Percentiles rank a stretch among this genome's conserved stretches.
phyloP scores from a whole-genome alignment of 2,797 vertebrate species.

The Amazona ochrocephala region DNA sequence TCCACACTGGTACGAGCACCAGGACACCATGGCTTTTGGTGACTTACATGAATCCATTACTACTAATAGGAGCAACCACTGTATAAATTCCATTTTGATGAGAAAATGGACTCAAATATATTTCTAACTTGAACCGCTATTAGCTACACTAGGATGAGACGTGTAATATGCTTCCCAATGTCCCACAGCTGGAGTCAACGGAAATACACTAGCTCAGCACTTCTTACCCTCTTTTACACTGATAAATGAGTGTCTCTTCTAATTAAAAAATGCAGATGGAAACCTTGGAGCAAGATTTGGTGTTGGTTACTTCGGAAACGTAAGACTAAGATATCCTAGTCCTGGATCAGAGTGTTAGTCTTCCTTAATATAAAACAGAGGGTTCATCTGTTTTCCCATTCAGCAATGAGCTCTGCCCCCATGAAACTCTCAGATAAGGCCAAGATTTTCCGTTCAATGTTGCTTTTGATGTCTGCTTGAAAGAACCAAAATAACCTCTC shows the following conservation, averaged over 20 bases:
- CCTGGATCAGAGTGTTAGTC: background rate
- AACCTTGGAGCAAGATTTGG: background rate
- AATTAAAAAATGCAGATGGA: background rate
- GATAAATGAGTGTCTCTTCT: background rate
- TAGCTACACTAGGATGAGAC: background rate
- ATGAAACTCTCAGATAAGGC: background rate
- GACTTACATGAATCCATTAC: background rate
- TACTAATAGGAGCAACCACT: background rate
- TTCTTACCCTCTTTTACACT: background rate
- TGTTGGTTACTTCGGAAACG: background rate
- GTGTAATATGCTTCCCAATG: background rate
- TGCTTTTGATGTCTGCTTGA: background rate
- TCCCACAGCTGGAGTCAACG: background rate
- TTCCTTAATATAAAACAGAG: fast-evolving
- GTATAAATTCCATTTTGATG: background rate
- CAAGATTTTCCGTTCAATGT: background rate
- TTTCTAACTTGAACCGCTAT: background rate
- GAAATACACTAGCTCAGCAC: background rate
- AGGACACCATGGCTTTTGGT: background rate
- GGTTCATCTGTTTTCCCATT: background rate
- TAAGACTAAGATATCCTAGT: background rate
- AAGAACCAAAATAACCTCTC: background rate
- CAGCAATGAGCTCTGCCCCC: background rate
- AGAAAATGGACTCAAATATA: background rate
- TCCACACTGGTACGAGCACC: background rate